These are phyloP conservation scores for Amiota minor DNA, from an alignment of 2,888 invertebrate genomes.

Conservation along the genomic window DNA sequence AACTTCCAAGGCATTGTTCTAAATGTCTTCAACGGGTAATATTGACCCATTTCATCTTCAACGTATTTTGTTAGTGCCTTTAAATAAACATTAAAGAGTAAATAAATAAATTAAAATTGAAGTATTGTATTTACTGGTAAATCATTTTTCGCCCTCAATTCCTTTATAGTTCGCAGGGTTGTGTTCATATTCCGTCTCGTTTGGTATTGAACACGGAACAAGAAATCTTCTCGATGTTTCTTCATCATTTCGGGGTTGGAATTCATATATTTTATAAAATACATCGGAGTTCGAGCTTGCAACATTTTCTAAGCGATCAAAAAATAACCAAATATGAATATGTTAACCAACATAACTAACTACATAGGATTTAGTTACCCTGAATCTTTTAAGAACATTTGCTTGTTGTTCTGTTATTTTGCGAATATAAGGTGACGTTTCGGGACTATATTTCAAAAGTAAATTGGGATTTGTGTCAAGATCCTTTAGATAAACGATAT, in stretches of 20 bases:
- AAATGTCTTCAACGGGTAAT: slow-evolving; percentile 58
- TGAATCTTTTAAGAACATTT: slow-evolving; percentile 60
- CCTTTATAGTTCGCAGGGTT: slow-evolving; percentile 57
- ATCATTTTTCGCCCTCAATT: slow-evolving; percentile 51
- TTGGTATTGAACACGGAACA: slow-evolving; percentile 68
- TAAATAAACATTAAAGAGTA: not conserved
- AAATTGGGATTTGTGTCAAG: slow-evolving; percentile 58
- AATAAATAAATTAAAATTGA: not conserved
- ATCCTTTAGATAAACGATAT: slow-evolving; percentile 65
- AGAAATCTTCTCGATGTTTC: slow-evolving; percentile 56
- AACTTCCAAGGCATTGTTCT: slow-evolving; percentile 66
- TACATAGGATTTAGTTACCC: slow-evolving; percentile 50
- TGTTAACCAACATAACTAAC: not conserved
- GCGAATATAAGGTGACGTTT: slow-evolving; percentile 54
- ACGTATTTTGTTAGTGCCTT: slow-evolving; percentile 56
- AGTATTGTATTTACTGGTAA: slow-evolving; percentile 46
- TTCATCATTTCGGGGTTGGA: slow-evolving; percentile 56
- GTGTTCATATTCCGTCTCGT: slow-evolving; percentile 67
- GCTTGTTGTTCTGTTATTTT: slow-evolving; percentile 57
- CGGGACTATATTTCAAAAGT: slow-evolving; percentile 59
- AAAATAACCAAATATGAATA: not conserved
- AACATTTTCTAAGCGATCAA: slow-evolving; percentile 68
- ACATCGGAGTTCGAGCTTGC: slow-evolving; percentile 67
- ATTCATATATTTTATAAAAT: slow-evolving; percentile 59
- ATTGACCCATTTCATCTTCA: slow-evolving; percentile 62